Evolutionary conservation across 2,797 vertebrate species (phyloP), one percentile per base, ranked within the genome.

Genomic region (Gallinago nigripennis): DNA sequence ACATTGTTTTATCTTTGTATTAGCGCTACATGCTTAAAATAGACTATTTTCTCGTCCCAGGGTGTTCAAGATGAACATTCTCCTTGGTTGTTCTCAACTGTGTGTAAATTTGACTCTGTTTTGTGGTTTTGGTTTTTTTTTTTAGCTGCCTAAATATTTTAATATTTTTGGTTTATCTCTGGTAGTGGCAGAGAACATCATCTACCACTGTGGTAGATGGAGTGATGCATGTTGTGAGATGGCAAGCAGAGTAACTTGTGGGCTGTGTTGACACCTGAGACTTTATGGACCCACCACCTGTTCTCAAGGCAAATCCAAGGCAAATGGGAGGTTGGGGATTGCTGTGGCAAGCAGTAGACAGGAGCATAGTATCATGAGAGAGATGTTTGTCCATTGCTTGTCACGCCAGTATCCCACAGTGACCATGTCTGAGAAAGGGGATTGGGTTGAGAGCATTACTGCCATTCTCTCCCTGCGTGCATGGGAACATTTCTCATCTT

Each of bases 191-290:
- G 77, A 28, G 56, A 63, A 5, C 11, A 12, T 43, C 8, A 6
- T 24, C 37, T 86, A 33, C 41, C 16, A 1, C 25, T 10, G 18
- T 17, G 27, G 27, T 17, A 27, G 53, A 1, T 70, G 60, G 41
- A 19, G 13, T 37, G 20, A 7, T 46, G 41, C 0, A 0, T 1
- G 1, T 15, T 63, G 24, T 58, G 46, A 51, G 23, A 6, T n/a
- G 19, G 39, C 11, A 31, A 4, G 24, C 30, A 48, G 48, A 43
- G 39, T 9, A 18, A 6, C 35, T 41, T 3, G 8, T 16, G 35
- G 41, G 45, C 25, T 82, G 5, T 77, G 6, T 24, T 60, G 20
- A n/a, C 37, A 19, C 19, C 15, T 14, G 68, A 64, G 60, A 37
- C 31, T 86, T 78, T 30, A 54, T 54, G 28, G 28, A 54, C 17